Base-by-base conservation (phyloP, 2,797 vertebrate genomes). In the Apodemus agrarius region DNA sequence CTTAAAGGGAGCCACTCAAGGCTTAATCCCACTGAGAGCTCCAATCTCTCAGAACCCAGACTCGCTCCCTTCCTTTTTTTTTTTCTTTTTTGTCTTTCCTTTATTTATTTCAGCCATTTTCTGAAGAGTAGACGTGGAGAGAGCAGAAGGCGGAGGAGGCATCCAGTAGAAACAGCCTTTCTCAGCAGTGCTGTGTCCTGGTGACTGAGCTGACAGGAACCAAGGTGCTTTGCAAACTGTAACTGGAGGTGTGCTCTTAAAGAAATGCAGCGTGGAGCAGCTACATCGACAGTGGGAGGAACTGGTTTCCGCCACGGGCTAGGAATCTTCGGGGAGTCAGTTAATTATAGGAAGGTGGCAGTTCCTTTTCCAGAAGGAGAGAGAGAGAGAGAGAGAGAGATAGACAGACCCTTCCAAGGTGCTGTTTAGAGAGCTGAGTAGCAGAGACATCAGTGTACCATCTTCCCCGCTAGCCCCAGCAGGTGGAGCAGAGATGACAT, bases 181-280 rank as follows among this genome's bases (percentile, higher is more conserved):
- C 82, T 69, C 10, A 17, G 54, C n/a, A 63, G 43, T 9, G 46
- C 57, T 49, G 34, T 16, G 57, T 76, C 87, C 63, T 24, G 65
- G 57, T 52, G 57, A 57, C 63, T 10, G 57, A 54, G 93, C 67
- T 83, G 74, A 57, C 80, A 49, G 3, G 29, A 80, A 63, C 5
- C 0, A 46, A 94, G 79, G 90, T 96, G 95, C 82, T 65, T 94
- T 75, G 89, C 8, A 89, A 96, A 89, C 67, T 69, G 86, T 63
- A 40, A 63, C 75, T 31, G 26, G 61, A 94, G 49, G 74, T 75
- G 49, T 72, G 61, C 65, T 57, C 67, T 63, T 91, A 57, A 65
- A 79, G 75, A 91, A 67, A 90, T 34, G 29, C 82, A 52, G 67
- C 4, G 31, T 82, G 75, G 6, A 26, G 43, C 63, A 46, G 61